phyloP scores from a whole-genome alignment of 2,888 invertebrate genomes.

The Agrochola litura region DNA sequence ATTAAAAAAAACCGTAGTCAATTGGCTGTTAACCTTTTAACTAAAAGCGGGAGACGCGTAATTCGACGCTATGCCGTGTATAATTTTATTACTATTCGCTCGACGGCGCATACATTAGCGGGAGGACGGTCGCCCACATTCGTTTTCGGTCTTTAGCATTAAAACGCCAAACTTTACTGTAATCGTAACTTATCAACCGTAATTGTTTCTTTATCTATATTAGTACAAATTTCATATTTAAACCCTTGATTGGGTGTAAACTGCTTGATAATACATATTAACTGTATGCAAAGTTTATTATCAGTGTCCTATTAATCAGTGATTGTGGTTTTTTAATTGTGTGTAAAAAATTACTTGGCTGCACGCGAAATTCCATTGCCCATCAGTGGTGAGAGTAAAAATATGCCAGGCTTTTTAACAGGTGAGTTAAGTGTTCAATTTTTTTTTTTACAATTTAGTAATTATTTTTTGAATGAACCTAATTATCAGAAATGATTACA shows the following conservation, averaged over 20 bases:
- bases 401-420: slow-evolving; percentile 28
- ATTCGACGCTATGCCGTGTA: slow-evolving; percentile 90
- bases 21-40: slow-evolving; percentile 91
- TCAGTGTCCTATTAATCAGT: slow-evolving; percentile 69
- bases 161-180: slow-evolving; percentile 74
- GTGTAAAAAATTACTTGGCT: slow-evolving; percentile 55
- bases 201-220: slow-evolving; percentile 87
- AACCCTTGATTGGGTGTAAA: slow-evolving; percentile 88
- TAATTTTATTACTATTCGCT: slow-evolving; percentile 89
- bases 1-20: slow-evolving; percentile 90
- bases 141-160: slow-evolving; percentile 76
- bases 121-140: slow-evolving; percentile 70
- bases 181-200: slow-evolving; percentile 84
- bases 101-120: slow-evolving; percentile 84
- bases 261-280: slow-evolving; percentile 79
- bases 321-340: slow-evolving; percentile 62
- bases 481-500: slow-evolving; percentile 6
- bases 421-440: slow-evolving; percentile 55
- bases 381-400: slow-evolving; percentile 35
- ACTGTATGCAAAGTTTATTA: slow-evolving; percentile 69
- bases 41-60: slow-evolving; percentile 90
- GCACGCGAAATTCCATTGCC: slow-evolving; percentile 41
- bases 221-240: slow-evolving; percentile 85
- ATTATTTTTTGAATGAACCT: neutral
- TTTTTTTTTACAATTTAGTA: neutral